Percentiles rank a stretch among this genome's conserved stretches.
phyloP scores from a whole-genome alignment of 2,888 invertebrate species.

The Cosmopolites sordidus region DNA sequence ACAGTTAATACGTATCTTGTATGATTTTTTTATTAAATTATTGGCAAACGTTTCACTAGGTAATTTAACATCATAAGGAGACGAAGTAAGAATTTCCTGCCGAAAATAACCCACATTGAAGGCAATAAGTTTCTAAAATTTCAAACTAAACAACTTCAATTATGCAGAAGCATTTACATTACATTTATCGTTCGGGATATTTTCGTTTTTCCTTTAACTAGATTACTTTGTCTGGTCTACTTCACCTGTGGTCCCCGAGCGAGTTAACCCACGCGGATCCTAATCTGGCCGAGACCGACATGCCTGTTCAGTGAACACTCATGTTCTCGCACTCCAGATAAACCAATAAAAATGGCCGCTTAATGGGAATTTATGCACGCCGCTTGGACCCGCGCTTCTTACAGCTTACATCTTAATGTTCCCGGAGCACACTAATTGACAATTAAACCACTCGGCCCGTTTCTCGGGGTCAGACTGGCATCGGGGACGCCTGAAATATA shows the following conservation, averaged over 20 bases:
- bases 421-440: slow-evolving; percentile 39
- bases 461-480: neutral
- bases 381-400: slow-evolving; percentile 18
- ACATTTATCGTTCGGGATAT: too few species aligned
- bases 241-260: slow-evolving; percentile 23
- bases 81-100: too few species aligned
- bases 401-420: slow-evolving; percentile 38
- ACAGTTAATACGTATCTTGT: too few species aligned
- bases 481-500: neutral
- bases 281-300: slow-evolving; percentile 41
- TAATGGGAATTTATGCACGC: slow-evolving; percentile 45
- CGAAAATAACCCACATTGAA: too few species aligned
- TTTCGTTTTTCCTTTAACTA: neutral
- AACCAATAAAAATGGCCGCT: slow-evolving; percentile 42
- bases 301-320: slow-evolving; percentile 45
- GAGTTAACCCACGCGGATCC: slow-evolving; percentile 41
- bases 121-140: too few species aligned
- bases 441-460: slow-evolving; percentile 30
- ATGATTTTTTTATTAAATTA: too few species aligned
- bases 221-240: slow-evolving; percentile 5
- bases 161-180: too few species aligned
- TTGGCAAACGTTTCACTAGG: too few species aligned
- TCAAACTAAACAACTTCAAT: too few species aligned
- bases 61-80: too few species aligned
- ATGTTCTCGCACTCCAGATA: slow-evolving; percentile 42